Base-by-base conservation (phyloP, 2,797 vertebrate genomes). In the Enteromius argenteus region DNA sequence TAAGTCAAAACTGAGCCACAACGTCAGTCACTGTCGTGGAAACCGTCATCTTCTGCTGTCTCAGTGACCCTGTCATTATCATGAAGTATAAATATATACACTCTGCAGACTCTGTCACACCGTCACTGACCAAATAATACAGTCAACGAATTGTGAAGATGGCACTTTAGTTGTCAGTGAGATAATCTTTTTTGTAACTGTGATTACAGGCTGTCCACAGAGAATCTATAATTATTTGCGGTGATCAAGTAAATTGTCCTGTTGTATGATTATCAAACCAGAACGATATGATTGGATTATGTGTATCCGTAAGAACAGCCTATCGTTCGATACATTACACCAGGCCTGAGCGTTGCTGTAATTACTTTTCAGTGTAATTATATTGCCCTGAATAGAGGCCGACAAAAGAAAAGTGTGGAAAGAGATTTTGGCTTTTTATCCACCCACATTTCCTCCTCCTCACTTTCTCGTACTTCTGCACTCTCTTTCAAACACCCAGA, bases 31-130 rank as follows among this genome's bases (percentile, higher is more conserved):
- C 56, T 67, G 82, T 66, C 53, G n/a, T 11, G 68, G 77, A 76
- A 79, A n/a, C 83, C 46, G n/a, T 73, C 62, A 87, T 49, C 46
- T 60, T 87, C 87, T 46, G 64, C 85, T 90, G 90, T 86, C 90
- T 88, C 2, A 9, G 80, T 82, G 69, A 73, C 88, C 88, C 88
- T 85, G 68, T 84, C 73, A 88, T 89, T 91, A 85, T 86, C 62
- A 14, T 53, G 5, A 11, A 79, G 32, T 21, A 35, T 77, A 86
- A 81, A 85, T 76, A 85, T 69, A 58, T 19, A 67, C 35, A 23
- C 37, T 69, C 53, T 19, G 21, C 10, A 67, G 19, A 67, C 62
- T n/a, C 75, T 58, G 27, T 58, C 27, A 27, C 44, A 74, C 35
- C 1, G 68, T 42, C 69, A 74, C 73, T 82, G 67, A 60, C 39